Conservation (phyloP, 2,888 invertebrate genomes). For the Iphiclides podalirius region DNA sequence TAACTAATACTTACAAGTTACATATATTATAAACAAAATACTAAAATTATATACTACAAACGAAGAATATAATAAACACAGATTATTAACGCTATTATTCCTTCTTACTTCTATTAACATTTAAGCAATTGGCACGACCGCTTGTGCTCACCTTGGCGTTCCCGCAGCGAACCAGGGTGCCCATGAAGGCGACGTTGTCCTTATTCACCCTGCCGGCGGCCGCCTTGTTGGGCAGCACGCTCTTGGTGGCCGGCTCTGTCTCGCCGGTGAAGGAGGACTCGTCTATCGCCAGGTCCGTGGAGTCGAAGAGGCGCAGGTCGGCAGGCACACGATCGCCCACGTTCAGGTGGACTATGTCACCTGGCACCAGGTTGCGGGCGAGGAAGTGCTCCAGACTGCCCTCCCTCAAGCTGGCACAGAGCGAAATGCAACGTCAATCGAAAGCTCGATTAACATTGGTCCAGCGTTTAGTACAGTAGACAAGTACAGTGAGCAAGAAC, state of each 20-base stretch:
- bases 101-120: no score
- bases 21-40: no score
- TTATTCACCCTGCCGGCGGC: slow-evolving; percentile 85
- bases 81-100: no score
- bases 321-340: slow-evolving; percentile 98
- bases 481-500: no score
- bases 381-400: slow-evolving; percentile 93
- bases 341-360: slow-evolving; percentile 95
- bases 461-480: no score
- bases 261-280: slow-evolving; percentile 99
- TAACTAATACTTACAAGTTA: no score
- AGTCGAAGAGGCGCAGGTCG: slow-evolving; percentile 95
- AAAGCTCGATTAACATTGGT: no score
- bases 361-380: slow-evolving; percentile 97
- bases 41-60: no score
- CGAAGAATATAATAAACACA: no score
- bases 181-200: slow-evolving; percentile 98
- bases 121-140: no score
- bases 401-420: slow-evolving; percentile 86
- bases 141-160: slow-evolving; percentile 94
- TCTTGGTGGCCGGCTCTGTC: slow-evolving; percentile 94
- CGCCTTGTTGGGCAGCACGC: slow-evolving; percentile 82
- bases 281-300: slow-evolving; percentile 95
- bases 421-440: no score
- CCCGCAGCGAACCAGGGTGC: slow-evolving; percentile 97